Evolutionary conservation across 2,113 vertebrate species (phyloP).

Genomic region (Notothenia rossii): DNA sequence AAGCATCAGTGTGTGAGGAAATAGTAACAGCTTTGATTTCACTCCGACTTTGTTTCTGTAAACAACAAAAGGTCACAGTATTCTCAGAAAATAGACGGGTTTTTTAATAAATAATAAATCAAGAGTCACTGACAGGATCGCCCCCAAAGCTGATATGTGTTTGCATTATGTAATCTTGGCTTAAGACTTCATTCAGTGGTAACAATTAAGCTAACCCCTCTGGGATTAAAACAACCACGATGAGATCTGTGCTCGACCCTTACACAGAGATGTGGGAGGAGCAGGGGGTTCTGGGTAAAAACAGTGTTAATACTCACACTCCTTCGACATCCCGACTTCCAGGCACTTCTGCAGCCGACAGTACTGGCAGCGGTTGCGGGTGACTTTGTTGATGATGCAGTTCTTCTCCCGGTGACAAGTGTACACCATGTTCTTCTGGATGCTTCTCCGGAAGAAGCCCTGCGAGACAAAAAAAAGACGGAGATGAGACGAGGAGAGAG

Average conservation of each 20-base stretch:
- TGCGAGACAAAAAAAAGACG: conserved; percentile 62
- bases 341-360: conserved; percentile 97
- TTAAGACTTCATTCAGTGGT: conserved; percentile 24
- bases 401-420: conserved; percentile 95
- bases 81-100: not conserved
- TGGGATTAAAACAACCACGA: conserved; percentile 39
- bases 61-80: not conserved
- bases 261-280: not conserved
- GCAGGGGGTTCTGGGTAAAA: conserved; percentile 29
- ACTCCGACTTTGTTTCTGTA: not conserved
- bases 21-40: not conserved
- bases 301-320: conserved; percentile 86
- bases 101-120: not conserved
- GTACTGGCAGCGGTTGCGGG: conserved; percentile 96
- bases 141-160: conserved; percentile 4
- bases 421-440: conserved; percentile 98
- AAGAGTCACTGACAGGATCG: not conserved
- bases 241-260: conserved; percentile 23
- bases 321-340: conserved; percentile 97
- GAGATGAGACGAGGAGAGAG: conserved; percentile 1
- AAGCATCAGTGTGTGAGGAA: not conserved
- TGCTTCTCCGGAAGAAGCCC: conserved; percentile 96
- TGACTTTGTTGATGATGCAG: conserved; percentile 97
- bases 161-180: conserved; percentile 9
- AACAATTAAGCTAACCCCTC: conserved; percentile 32